phyloP scores from a whole-genome alignment of 2,888 invertebrate species.

The Palloptera scutellata region DNA sequence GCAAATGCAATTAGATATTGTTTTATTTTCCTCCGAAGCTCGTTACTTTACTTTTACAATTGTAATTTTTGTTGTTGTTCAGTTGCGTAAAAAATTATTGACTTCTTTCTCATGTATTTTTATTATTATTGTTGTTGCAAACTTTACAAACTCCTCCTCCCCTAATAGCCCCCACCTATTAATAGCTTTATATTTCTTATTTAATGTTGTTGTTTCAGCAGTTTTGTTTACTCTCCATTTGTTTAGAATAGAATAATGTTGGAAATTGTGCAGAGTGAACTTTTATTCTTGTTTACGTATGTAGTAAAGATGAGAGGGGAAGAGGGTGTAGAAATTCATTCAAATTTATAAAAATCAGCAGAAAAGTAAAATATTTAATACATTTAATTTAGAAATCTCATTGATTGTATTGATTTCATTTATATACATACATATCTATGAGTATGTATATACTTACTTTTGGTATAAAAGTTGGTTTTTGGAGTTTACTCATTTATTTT shows the following conservation, averaged over 20 bases:
- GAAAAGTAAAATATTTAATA: too few species aligned
- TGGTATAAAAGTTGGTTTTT: too few species aligned
- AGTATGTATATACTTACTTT: too few species aligned
- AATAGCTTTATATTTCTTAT: not conserved
- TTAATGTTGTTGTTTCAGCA: conserved; percentile 2
- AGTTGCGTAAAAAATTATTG: not conserved
- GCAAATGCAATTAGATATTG: conserved; percentile 35
- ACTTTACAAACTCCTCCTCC: not conserved
- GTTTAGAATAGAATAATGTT: conserved; percentile 3
- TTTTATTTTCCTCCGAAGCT: not conserved
- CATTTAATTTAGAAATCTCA: too few species aligned
- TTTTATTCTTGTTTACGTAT: not conserved
- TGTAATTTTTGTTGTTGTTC: not conserved
- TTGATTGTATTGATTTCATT: too few species aligned
- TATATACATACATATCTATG: too few species aligned
- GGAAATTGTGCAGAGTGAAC: conserved; percentile 4
- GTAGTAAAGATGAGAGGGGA: not conserved
- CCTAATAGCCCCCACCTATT: not conserved
- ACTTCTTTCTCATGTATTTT: conserved; percentile 1
- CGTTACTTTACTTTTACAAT: not conserved
- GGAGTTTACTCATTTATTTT: too few species aligned
- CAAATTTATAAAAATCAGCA: too few species aligned
- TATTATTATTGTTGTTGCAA: conserved; percentile 17
- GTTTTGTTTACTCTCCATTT: conserved; percentile 31
- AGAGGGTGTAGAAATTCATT: too few species aligned